phyloP scores from a whole-genome alignment of 2,888 invertebrate species.

The Amiota communis region DNA sequence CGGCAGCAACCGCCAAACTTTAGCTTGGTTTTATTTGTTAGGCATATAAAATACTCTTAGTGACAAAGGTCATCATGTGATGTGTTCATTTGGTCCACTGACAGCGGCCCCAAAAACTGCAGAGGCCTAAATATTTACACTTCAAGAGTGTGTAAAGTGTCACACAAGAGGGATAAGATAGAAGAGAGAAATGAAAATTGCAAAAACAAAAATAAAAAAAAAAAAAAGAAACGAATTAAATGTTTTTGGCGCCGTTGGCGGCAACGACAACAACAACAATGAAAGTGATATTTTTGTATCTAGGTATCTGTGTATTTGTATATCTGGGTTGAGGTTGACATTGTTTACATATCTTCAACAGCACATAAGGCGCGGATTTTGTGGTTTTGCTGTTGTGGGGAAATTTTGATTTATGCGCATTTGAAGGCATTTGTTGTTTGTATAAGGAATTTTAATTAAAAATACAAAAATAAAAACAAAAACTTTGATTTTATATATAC shows the following conservation, averaged over 20 bases:
- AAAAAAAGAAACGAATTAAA: background rate
- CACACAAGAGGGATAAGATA: too few relatives aligned
- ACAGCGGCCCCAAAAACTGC: background rate
- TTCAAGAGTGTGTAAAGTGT: too few relatives aligned
- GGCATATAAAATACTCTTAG: background rate
- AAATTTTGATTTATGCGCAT: conserved; percentile 63
- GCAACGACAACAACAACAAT: too few relatives aligned
- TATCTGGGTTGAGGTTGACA: conserved; percentile 1
- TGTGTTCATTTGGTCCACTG: conserved; percentile 20
- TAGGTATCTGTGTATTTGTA: background rate
- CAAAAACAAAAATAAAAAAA: background rate
- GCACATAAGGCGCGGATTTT: conserved; percentile 27
- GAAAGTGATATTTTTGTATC: too few relatives aligned
- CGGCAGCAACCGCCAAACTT: background rate
- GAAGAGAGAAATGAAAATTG: too few relatives aligned
- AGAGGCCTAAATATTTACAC: background rate
- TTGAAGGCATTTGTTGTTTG: conserved; percentile 63
- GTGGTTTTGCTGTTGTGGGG: conserved; percentile 35
- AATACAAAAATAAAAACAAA: background rate
- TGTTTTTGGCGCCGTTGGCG: background rate
- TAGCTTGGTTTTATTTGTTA: background rate
- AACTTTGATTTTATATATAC: conserved; percentile 2
- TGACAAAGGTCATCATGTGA: conserved; percentile 24
- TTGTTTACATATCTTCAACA: conserved; percentile 24
- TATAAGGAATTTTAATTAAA: conserved; percentile 61